Percentiles rank a stretch among this genome's conserved stretches.
phyloP scores from a whole-genome alignment of 2,797 vertebrate species.

The Sorex maritimensis region DNA sequence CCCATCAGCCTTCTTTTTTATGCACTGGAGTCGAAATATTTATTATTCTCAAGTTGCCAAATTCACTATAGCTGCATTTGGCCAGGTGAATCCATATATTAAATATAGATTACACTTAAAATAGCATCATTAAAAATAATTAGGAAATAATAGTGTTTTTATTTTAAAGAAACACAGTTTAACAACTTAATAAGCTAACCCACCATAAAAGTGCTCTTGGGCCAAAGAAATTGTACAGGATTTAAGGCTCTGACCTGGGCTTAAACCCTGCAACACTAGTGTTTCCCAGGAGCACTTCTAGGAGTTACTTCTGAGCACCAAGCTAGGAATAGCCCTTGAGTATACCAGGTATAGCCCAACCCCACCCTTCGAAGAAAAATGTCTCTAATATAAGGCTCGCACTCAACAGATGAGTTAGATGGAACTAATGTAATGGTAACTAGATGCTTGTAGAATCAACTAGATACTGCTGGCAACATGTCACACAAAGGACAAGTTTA shows the following conservation, averaged over 20 bases:
- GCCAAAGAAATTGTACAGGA: no score
- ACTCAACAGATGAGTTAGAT: no score
- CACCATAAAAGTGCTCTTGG: no score
- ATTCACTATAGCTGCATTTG: constrained; percentile 50
- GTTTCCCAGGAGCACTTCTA: no score
- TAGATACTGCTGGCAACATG: background rate
- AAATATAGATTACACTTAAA: constrained; percentile 46
- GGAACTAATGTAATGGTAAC: no score
- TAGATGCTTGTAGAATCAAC: background rate
- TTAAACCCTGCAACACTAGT: no score
- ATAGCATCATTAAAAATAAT: constrained; percentile 65
- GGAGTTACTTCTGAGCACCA: no score
- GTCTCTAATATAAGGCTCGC: background rate
- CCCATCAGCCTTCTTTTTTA: constrained; percentile 64
- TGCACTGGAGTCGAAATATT: constrained; percentile 75
- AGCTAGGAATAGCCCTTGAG: no score
- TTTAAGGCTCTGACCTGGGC: no score
- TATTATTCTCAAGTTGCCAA: constrained; percentile 73
- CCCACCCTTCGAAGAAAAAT: background rate
- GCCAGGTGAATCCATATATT: constrained; percentile 1
- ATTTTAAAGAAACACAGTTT: constrained; percentile 16
- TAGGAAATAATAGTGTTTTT: constrained; percentile 59
- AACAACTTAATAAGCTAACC: no score
- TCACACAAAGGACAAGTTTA: background rate
- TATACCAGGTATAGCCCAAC: no score